These are phyloP conservation scores for Coregonus suidteri DNA, from an alignment of 2,797 vertebrate genomes.

Conservation along the genomic window DNA sequence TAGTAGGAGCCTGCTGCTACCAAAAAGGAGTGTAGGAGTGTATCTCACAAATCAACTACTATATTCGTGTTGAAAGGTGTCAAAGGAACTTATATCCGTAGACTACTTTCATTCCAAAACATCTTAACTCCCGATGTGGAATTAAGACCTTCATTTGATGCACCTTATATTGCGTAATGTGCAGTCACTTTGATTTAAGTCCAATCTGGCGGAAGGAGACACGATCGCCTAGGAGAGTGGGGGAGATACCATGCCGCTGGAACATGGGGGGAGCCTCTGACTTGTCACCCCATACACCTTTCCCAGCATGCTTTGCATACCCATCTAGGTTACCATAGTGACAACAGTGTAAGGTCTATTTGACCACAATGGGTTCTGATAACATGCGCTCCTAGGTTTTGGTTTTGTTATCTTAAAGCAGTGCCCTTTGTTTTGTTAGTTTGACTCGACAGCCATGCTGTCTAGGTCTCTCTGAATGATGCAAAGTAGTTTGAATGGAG, in stretches of 20 bases:
- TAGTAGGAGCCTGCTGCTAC: constrained; percentile 38
- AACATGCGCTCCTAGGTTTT: constrained; percentile 48
- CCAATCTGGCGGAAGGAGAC: constrained; percentile 24
- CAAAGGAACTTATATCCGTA: constrained; percentile 60
- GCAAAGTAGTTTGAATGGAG: constrained; percentile 67
- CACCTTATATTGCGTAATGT: constrained; percentile 55
- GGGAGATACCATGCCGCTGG: too few relatives aligned
- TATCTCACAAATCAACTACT: not conserved
- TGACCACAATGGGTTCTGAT: constrained; percentile 64
- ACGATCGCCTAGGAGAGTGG: too few relatives aligned
- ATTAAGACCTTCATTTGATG: constrained; percentile 61
- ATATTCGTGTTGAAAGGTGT: constrained; percentile 69
- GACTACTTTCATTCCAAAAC: constrained; percentile 48
- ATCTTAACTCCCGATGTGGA: constrained; percentile 47
- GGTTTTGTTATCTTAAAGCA: constrained; percentile 71
- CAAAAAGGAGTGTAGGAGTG: too few relatives aligned
- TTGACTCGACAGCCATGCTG: not conserved
- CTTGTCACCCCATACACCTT: not conserved
- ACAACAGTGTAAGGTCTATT: constrained; percentile 51
- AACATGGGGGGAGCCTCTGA: not conserved
- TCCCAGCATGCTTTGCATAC: constrained; percentile 61
- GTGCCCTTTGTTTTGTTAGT: constrained; percentile 64
- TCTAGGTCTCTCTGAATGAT: too few relatives aligned
- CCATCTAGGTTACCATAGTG: constrained; percentile 49
- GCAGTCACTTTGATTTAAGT: constrained; percentile 60